A percentile compares a stretch with the other conserved stretches of the same genome.
Conservation (phyloP, 2,888 invertebrate species). For the Cosmia pyralina region DNA sequence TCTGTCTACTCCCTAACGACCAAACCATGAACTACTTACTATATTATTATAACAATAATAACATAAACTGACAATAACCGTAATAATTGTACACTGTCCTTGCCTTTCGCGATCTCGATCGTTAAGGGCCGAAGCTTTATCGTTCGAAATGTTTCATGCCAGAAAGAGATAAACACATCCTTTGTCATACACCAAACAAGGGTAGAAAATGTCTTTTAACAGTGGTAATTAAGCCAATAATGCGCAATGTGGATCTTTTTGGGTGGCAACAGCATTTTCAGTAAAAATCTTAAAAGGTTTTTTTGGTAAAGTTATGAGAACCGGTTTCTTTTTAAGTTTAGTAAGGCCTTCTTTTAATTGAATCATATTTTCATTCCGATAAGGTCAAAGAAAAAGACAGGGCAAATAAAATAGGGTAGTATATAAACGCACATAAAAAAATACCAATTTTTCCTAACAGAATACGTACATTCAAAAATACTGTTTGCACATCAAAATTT, state of each 20-base stretch:
- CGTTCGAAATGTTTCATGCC: slow-evolving; percentile 13
- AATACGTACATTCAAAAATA: too few species aligned
- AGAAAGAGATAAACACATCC: slow-evolving; percentile 8
- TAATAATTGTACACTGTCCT: slow-evolving; percentile 43
- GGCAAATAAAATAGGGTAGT: background rate
- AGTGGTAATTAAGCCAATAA: slow-evolving; percentile 30
- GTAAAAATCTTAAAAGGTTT: background rate
- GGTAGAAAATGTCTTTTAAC: slow-evolving; percentile 13
- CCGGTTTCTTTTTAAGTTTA: background rate
- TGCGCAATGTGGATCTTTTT: slow-evolving; percentile 40
- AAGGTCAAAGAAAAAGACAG: background rate
- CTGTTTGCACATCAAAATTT: too few species aligned
- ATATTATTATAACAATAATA: slow-evolving; percentile 21
- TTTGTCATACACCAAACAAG: background rate
- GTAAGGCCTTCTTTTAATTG: background rate
- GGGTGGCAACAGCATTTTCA: slow-evolving; percentile 21
- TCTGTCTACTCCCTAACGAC: slow-evolving; percentile 26
- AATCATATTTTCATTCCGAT: background rate
- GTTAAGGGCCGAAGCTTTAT: slow-evolving; percentile 29
- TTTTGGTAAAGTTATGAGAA: slow-evolving; percentile 10
- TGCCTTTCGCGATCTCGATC: slow-evolving; percentile 31
- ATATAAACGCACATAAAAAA: too few species aligned
- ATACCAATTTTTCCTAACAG: too few species aligned
- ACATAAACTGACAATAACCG: slow-evolving; percentile 28
- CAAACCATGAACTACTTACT: slow-evolving; percentile 17